Evolutionary conservation across 2,797 vertebrate species (phyloP), one percentile per base, ranked within the genome.

Genomic region (Caiman crocodilus): DNA sequence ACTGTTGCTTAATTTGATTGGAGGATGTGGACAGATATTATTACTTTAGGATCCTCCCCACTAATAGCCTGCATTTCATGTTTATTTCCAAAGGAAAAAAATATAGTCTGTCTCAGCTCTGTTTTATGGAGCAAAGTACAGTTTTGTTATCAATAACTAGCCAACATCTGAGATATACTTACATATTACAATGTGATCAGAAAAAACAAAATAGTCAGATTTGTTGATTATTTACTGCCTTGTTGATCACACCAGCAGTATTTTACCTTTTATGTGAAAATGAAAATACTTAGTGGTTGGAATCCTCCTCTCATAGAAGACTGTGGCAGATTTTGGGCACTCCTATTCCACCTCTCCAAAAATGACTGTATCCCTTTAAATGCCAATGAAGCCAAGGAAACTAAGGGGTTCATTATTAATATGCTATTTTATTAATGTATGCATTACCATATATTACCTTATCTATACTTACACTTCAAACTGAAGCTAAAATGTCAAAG

Each of bases 11-110:
- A 17, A 15, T 89, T 88, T 86, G 20, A 15, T 85, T 42, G 20
- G 79, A 81, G 65, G 86, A 92, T 79, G 17, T 88, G 82, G 86
- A 56, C 21, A 90, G 85, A 82, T 2, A 50, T 92, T 57, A 86
- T 11, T 28, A 92, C 28, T 88, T 10, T 74, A 84, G 35, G 3
- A 90, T 3, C 61, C 60, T 57, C 30, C 56, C 69, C 30, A 79
- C 15, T n/a, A 90, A 75, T 84, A 92, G 42, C 69, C 10, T 81
- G 14, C 79, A 12, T 11, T 90, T 20, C 2, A 4, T 16, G 4
- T 82, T 73, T 1, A 20, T 81, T 89, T 91, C 50, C 21, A 76
- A 63, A 87, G 4, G 8, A 79, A 90, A 94, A 50, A 50, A 82
- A 50, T 4, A 0, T 15, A 26, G 28, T 42, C 73, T 84, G 14